Percentiles rank a stretch among this genome's conserved stretches.
These are phyloP conservation scores for Mandrillus leucophaeus DNA, from an alignment of 2,113 vertebrate genomes.

Conservation along the genomic window DNA sequence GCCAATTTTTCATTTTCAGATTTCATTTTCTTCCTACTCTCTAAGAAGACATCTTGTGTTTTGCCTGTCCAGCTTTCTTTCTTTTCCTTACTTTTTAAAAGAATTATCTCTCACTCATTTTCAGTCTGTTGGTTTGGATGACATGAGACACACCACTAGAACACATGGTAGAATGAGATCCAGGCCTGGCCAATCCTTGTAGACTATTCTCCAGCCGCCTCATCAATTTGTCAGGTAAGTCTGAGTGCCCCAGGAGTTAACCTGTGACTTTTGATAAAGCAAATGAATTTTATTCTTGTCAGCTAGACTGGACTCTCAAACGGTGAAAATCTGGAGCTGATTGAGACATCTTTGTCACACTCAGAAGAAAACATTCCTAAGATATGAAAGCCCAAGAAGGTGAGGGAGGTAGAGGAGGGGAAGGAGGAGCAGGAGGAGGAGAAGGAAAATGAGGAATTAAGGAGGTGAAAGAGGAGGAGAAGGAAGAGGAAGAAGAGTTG, in stretches of 20 bases:
- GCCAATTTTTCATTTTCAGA: neutral
- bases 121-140: neutral
- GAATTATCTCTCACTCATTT: neutral
- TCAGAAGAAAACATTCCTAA: neutral
- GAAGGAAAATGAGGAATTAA: neutral
- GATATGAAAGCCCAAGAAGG: neutral
- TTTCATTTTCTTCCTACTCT: neutral
- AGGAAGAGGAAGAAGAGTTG: neutral
- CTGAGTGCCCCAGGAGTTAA: neutral
- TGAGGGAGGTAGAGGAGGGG: neutral
- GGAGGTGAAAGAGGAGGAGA: neutral
- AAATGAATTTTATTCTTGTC: no score
- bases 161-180: accelerated
- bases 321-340: neutral
- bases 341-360: neutral
- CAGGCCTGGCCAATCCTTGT: neutral
- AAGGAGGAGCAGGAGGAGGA: neutral
- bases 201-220: neutral
- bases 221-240: accelerated
- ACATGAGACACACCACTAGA: neutral
- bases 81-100: neutral
- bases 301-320: neutral
- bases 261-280: neutral
- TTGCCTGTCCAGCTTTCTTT: neutral
- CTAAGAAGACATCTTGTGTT: neutral